A percentile compares a stretch with the other conserved stretches of the same genome.
Evolutionary conservation across 2,113 vertebrate genomes (phyloP).

Genomic region (Silurus meridionalis): DNA sequence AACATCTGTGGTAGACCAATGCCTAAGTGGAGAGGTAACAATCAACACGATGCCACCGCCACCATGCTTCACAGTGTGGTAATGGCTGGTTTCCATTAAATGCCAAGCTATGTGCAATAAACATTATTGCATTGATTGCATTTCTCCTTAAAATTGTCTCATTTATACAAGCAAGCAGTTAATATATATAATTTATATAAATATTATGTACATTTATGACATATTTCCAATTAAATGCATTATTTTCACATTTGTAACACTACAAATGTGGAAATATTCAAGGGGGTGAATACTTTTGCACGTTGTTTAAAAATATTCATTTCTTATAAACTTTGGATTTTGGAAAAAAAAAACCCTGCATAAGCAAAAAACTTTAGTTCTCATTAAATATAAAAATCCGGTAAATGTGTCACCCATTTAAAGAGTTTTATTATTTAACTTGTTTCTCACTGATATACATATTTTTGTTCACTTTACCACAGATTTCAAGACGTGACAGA

Average conservation of each 20-base stretch:
- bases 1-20: neutral
- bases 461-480: neutral
- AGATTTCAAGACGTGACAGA: neutral
- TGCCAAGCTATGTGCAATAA: neutral
- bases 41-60: neutral
- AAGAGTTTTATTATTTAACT: too few relatives aligned
- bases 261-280: neutral
- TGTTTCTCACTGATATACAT: neutral
- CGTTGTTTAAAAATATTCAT: neutral
- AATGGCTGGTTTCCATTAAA: neutral
- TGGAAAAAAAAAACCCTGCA: neutral
- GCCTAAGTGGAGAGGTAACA: neutral
- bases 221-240: neutral
- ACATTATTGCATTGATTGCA: too few relatives aligned
- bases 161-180: too few relatives aligned
- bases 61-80: neutral
- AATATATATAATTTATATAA: too few relatives aligned
- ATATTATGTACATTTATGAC: neutral
- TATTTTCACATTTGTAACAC: neutral
- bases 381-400: too few relatives aligned
- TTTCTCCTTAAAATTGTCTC: too few relatives aligned
- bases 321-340: neutral
- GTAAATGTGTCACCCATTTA: neutral
- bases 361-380: too few relatives aligned
- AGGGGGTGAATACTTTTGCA: neutral